Evolutionary conservation across 1,140 invertebrate species (phyloP).

Genomic region (Diprion similis): DNA sequence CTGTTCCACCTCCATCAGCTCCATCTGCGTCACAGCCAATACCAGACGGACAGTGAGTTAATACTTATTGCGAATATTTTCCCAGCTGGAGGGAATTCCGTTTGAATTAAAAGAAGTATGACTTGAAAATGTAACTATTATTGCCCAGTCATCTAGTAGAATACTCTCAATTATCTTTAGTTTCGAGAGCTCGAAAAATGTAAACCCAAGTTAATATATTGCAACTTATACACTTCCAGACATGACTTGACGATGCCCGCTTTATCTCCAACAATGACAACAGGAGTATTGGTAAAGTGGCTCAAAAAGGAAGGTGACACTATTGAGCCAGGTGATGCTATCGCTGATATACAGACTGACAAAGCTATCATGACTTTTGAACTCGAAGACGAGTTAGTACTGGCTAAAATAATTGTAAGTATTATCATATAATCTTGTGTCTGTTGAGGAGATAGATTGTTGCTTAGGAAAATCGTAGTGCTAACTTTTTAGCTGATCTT

Average conservation of each 20-base stretch:
- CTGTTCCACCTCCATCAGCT: not conserved
- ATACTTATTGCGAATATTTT: not conserved
- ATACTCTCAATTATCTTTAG: no score
- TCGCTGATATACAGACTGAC: slow-evolving; percentile 99
- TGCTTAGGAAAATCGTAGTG: slow-evolving; percentile 9
- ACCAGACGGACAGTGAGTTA: slow-evolving; percentile 37
- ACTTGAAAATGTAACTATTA: not conserved
- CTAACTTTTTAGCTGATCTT: slow-evolving; percentile 22
- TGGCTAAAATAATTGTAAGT: slow-evolving; percentile 86
- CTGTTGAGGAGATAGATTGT: not conserved
- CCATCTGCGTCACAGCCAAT: not conserved
- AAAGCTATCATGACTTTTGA: slow-evolving; percentile 99
- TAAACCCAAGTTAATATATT: not conserved
- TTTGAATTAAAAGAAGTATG: not conserved
- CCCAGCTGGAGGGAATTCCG: no score
- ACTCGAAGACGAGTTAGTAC: slow-evolving; percentile 94
- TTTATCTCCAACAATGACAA: slow-evolving; percentile 98
- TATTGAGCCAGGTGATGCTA: slow-evolving; percentile 79
- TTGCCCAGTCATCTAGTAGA: not conserved
- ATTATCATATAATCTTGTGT: slow-evolving; percentile 8
- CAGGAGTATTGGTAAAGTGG: slow-evolving; percentile 96
- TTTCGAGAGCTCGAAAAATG: no score
- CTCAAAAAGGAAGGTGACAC: slow-evolving; percentile 95
- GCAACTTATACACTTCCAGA: slow-evolving; percentile 33
- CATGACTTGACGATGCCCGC: slow-evolving; percentile 77